Evolutionary conservation across 1,140 invertebrate species (phyloP).

Genomic region (Drosophila lini): DNA sequence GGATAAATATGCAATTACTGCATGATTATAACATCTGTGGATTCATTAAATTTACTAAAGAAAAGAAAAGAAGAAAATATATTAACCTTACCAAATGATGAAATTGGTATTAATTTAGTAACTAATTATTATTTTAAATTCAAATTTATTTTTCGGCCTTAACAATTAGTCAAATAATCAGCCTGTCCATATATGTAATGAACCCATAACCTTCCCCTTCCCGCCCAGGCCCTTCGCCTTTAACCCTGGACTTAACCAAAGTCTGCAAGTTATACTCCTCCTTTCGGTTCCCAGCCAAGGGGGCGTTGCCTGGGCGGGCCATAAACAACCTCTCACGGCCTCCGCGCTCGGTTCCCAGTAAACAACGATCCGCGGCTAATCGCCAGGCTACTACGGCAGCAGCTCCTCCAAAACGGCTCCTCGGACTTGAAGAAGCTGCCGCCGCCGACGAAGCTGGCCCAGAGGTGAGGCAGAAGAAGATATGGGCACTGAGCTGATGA

Average conservation of each 20-base stretch:
- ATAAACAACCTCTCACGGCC: constrained; percentile 68
- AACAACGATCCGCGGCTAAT: constrained; percentile 73
- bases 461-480: constrained; percentile 1
- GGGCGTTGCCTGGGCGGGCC: constrained; percentile 66
- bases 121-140: neutral
- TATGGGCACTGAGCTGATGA: constrained; percentile 16
- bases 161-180: constrained; percentile 29
- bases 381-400: constrained; percentile 65
- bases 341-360: constrained; percentile 66
- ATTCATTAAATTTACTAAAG: too few species aligned
- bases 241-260: constrained; percentile 14
- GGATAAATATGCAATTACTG: constrained; percentile 9
- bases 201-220: constrained; percentile 18
- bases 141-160: neutral
- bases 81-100: neutral
- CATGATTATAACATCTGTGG: neutral
- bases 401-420: constrained; percentile 20
- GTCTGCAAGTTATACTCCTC: neutral
- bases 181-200: constrained; percentile 28
- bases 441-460: constrained; percentile 10
- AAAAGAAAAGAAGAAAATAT: too few species aligned
- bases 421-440: constrained; percentile 24
- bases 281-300: constrained; percentile 36
- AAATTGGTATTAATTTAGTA: neutral
- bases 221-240: constrained; percentile 9